Percentiles rank a stretch among this genome's conserved stretches.
phyloP scores from a whole-genome alignment of 2,888 invertebrate genomes.

The Chymomyza caudatula region DNA sequence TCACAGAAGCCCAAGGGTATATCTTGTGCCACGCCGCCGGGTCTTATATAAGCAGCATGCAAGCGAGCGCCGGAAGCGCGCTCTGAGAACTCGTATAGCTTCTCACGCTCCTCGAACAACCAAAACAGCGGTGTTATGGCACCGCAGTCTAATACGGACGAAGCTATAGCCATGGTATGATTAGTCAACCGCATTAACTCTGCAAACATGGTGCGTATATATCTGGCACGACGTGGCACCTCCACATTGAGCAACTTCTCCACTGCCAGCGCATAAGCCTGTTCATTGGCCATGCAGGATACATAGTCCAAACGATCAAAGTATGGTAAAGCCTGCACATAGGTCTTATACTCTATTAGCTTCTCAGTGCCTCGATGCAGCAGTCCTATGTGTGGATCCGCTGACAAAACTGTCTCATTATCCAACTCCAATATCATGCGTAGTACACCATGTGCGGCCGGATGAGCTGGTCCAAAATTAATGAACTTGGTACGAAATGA shows the following conservation, averaged over 20 bases:
- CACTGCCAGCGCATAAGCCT: slow-evolving; percentile 86
- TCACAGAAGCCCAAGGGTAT: slow-evolving; percentile 87
- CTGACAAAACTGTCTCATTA: slow-evolving; percentile 87
- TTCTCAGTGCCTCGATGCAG: slow-evolving; percentile 94
- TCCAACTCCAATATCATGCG: slow-evolving; percentile 88
- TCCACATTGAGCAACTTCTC: slow-evolving; percentile 90
- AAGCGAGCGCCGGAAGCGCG: slow-evolving; percentile 89
- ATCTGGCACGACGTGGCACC: slow-evolving; percentile 87
- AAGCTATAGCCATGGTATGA: slow-evolving; percentile 86
- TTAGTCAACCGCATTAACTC: slow-evolving; percentile 89
- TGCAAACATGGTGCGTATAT: slow-evolving; percentile 85
- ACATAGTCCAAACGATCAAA: slow-evolving; percentile 94
- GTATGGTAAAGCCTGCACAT: slow-evolving; percentile 89
- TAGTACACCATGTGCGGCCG: slow-evolving; percentile 93
- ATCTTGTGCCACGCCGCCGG: slow-evolving; percentile 88
- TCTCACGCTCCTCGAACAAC: slow-evolving; percentile 93
- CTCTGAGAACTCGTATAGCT: slow-evolving; percentile 91
- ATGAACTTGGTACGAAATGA: slow-evolving; percentile 83
- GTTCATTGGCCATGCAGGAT: slow-evolving; percentile 90
- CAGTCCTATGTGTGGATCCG: slow-evolving; percentile 92
- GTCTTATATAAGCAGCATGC: slow-evolving; percentile 89
- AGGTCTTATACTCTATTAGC: slow-evolving; percentile 92
- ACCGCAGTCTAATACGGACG: slow-evolving; percentile 89
- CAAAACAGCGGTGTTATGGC: slow-evolving; percentile 94
- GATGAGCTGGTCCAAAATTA: slow-evolving; percentile 94